A percentile compares a stretch with the other conserved stretches of the same genome.
Conservation (phyloP, 2,113 vertebrate species). For the Cephalopholis sonnerati region DNA sequence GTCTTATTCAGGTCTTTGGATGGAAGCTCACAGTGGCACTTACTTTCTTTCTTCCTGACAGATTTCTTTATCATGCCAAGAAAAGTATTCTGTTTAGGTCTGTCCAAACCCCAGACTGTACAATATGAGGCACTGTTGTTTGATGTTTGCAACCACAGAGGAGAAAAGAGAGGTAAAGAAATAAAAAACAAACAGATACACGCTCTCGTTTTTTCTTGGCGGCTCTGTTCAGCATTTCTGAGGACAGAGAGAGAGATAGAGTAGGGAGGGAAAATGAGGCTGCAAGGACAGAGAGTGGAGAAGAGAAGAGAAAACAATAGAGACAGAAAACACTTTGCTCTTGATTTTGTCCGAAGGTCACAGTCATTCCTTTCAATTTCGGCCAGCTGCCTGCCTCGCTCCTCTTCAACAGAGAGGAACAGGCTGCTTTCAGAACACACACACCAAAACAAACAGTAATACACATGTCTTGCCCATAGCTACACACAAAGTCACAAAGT, state of each 20-base stretch:
- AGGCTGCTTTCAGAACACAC: conserved; percentile 3
- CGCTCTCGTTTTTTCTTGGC: conserved; percentile 1
- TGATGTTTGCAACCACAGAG: conserved; percentile 21
- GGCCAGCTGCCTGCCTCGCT: conserved; percentile 60
- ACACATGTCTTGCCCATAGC: conserved; percentile 20
- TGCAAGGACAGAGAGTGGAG: conserved; percentile 31
- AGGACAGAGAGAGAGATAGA: conserved; percentile 12
- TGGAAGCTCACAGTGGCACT: conserved; percentile 19
- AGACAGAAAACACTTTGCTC: conserved; percentile 67
- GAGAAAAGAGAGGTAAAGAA: not conserved
- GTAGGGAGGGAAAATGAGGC: conserved; percentile 29
- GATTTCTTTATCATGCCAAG: conserved; percentile 12
- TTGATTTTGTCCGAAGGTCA: conserved; percentile 77
- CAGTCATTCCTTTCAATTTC: conserved; percentile 69
- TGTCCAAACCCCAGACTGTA: conserved; percentile 18
- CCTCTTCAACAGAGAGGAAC: conserved; percentile 36
- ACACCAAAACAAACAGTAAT: conserved; percentile 10
- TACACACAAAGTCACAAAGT: conserved; percentile 39
- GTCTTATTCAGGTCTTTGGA: not conserved
- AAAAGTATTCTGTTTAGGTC: conserved; percentile 31
- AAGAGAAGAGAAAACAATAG: conserved; percentile 47
- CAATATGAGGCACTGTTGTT: conserved; percentile 2
- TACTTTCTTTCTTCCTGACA: conserved; percentile 15
- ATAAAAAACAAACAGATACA: conserved; percentile 1
- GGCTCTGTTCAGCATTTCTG: conserved; percentile 13